Evolutionary conservation across 2,113 vertebrate species (phyloP).

Genomic region (Cottus gobio): DNA sequence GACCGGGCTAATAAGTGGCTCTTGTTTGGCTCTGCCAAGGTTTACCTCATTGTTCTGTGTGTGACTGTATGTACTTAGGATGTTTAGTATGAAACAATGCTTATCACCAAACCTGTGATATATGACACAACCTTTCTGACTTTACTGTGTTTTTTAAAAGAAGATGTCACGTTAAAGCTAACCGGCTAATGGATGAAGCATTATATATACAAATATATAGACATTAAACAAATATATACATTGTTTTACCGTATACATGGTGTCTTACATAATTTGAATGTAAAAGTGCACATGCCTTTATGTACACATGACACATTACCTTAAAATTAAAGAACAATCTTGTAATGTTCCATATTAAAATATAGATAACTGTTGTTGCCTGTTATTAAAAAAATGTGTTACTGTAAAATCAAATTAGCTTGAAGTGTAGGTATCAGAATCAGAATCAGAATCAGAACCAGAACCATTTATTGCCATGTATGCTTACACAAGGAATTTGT

Average conservation of each 20-base stretch:
- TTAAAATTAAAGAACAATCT: background rate
- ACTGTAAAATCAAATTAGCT: background rate
- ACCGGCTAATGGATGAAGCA: background rate
- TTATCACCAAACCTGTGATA: slow-evolving; percentile 26
- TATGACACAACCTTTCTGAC: slow-evolving; percentile 10
- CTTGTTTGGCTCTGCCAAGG: slow-evolving; percentile 47
- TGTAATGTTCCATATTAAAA: background rate
- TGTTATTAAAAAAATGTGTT: background rate
- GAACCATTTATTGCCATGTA: no score
- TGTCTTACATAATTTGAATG: background rate
- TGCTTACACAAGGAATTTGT: no score
- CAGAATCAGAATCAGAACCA: no score
- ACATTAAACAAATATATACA: background rate
- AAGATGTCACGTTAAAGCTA: no score
- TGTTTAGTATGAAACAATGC: slow-evolving; percentile 22
- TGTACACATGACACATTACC: background rate
- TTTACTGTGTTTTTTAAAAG: slow-evolving; percentile 26
- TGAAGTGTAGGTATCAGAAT: background rate
- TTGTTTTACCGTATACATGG: background rate
- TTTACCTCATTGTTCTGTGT: slow-evolving; percentile 63
- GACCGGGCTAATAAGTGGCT: slow-evolving; percentile 57
- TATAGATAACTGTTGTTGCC: background rate
- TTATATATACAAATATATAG: background rate
- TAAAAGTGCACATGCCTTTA: background rate
- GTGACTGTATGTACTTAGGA: background rate